These are phyloP conservation scores for Ailurus styani DNA, from an alignment of 2,113 vertebrate species.

Conservation along the genomic window DNA sequence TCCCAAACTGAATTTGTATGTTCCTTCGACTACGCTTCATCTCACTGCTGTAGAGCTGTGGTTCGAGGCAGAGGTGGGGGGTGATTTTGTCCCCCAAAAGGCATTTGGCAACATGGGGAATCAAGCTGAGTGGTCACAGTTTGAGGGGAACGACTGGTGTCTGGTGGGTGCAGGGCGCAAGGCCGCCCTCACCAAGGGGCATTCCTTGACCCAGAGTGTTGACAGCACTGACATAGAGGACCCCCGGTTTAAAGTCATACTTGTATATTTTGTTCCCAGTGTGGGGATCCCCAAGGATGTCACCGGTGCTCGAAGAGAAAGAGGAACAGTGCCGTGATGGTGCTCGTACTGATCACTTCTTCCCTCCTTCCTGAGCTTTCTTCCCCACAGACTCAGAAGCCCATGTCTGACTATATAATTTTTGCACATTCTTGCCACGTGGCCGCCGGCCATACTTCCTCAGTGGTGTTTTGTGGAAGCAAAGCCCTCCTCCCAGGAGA, in stretches of 20 bases:
- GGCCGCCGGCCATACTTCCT: not conserved
- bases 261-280: not conserved
- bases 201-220: not conserved
- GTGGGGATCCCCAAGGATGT: not conserved
- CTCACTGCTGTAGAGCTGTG: not conserved
- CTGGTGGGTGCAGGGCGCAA: rapidly evolving
- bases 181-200: rapidly evolving
- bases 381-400: not conserved
- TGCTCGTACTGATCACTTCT: rapidly evolving
- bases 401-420: not conserved
- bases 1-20: rapidly evolving
- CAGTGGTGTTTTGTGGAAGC: not conserved
- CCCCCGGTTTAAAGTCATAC: not conserved
- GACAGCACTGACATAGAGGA: rapidly evolving
- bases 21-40: not conserved
- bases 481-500: not conserved
- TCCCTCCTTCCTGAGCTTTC: not conserved
- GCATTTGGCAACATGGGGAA: not conserved
- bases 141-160: rapidly evolving
- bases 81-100: not conserved
- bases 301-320: not conserved
- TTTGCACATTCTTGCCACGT: not conserved
- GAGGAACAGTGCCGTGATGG: rapidly evolving
- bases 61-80: not conserved
- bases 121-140: not conserved